Percentiles rank a stretch among this genome's conserved stretches.
phyloP scores from a whole-genome alignment of 2,888 invertebrate genomes.

The Perdita meconis region DNA sequence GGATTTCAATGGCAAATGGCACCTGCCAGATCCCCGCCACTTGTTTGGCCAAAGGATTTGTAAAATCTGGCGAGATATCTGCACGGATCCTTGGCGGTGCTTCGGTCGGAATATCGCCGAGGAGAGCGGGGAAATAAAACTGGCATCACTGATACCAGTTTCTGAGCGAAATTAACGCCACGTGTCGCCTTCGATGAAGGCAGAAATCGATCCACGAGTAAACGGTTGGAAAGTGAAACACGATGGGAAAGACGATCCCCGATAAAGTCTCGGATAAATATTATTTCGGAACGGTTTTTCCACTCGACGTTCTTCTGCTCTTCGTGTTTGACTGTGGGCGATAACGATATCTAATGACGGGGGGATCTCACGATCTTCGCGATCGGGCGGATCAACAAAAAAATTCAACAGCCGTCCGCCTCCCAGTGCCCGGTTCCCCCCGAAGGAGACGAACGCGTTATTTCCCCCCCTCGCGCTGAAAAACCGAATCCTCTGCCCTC shows the following conservation, averaged over 20 bases:
- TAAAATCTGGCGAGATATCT: slow-evolving; percentile 64
- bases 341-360: slow-evolving; percentile 47
- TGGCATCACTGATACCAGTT: slow-evolving; percentile 10
- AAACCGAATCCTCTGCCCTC: slow-evolving; percentile 56
- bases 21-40: slow-evolving; percentile 73
- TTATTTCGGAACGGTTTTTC: slow-evolving; percentile 29
- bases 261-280: slow-evolving; percentile 28
- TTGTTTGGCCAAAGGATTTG: slow-evolving; percentile 75
- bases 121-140: slow-evolving; percentile 35
- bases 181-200: no score
- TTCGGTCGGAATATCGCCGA: slow-evolving; percentile 38
- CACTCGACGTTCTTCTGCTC: background rate
- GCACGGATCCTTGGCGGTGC: slow-evolving; percentile 51
- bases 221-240: background rate
- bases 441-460: slow-evolving; percentile 45
- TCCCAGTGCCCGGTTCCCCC: no score
- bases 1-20: slow-evolving; percentile 80
- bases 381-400: slow-evolving; percentile 47
- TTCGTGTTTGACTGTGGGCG: background rate
- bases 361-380: slow-evolving; percentile 48
- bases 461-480: slow-evolving; percentile 38
- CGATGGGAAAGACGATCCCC: background rate
- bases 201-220: no score
- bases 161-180: background rate
- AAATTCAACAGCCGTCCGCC: slow-evolving; percentile 29